A percentile compares a stretch with the other conserved stretches of the same genome.
These are phyloP conservation scores for Halichoeres trimaculatus DNA, from an alignment of 2,113 vertebrate species.

Conservation along the genomic window DNA sequence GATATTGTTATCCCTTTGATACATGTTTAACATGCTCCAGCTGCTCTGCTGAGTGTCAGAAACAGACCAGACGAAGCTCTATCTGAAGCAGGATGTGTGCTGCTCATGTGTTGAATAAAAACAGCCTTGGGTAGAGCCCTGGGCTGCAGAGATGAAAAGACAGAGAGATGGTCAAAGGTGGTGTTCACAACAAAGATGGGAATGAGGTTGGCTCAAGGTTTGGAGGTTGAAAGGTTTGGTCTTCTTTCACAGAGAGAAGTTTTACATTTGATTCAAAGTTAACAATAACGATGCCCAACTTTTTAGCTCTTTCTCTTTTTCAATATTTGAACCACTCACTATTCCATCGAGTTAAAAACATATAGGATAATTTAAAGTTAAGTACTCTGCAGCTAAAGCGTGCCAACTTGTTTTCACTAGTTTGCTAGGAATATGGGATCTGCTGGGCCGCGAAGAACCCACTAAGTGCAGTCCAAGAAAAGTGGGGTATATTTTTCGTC, in stretches of 20 bases:
- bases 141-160: slow-evolving; percentile 22
- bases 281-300: not conserved
- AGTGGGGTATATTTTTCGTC: too few relatives aligned
- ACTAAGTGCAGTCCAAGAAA: too few relatives aligned
- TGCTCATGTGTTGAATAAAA: not conserved
- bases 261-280: slow-evolving; percentile 3
- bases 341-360: too few relatives aligned
- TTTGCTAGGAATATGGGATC: too few relatives aligned
- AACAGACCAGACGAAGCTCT: not conserved
- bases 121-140: slow-evolving; percentile 28
- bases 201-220: slow-evolving; percentile 20
- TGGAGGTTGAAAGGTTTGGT: slow-evolving; percentile 20
- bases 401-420: too few relatives aligned
- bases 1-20: not conserved
- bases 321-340: too few relatives aligned
- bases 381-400: too few relatives aligned
- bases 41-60: slow-evolving; percentile 14
- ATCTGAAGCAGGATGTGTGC: not conserved
- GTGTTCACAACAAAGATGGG: slow-evolving; percentile 3
- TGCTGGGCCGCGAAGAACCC: too few relatives aligned
- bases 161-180: slow-evolving; percentile 10
- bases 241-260: not conserved
- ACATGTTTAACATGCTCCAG: not conserved
- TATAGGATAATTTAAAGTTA: too few relatives aligned
- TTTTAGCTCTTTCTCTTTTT: too few relatives aligned